Evolutionary conservation across 2,888 invertebrate genomes (phyloP), one percentile per base, ranked within the genome.

Genomic region (Tachystola acroxantha): DNA sequence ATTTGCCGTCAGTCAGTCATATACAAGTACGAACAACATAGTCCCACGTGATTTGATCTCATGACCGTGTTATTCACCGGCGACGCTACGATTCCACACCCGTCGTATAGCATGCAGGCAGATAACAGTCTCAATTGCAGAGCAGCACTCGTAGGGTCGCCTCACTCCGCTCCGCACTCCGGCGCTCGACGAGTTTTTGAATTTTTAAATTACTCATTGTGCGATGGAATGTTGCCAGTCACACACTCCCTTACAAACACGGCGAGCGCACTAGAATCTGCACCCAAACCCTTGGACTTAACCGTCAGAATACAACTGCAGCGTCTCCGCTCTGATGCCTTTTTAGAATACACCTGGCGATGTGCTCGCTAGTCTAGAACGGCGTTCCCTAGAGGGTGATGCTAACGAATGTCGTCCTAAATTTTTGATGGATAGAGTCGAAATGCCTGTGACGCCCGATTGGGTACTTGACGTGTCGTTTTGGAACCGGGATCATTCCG

Each of bases 141-240:
- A 69, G 72, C 68, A 56, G 69, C 68, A 69, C 77, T 78, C 70
- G 73, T 70, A 69, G 73, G 67, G 77, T 76, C 74, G 74, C 74
- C 70, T 75, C 76, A 69, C 73, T 69, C 73, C 74, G 72, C 69
- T 63, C 66, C n/a, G n/a, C n/a, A n/a, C n/a, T n/a, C 64, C 69
- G 64, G 66, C 71, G 54, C 78, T 68, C 82, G 82, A 82, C 85
- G 86, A 84, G 85, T 85, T 86, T 87, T 85, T 88, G 85, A 88
- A 88, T 87, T 88, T 87, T 88, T 86, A 87, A 88, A 87, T 86
- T 87, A 84, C 86, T 86, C 87, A 87, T 88, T 87, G 87, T 86
- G 64, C 81, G 72, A 82, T 81, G 87, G 81, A 79, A 87, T 85
- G 80, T 64, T 73, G 64, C 72, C 66, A 68, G 72, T 67, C 67